A percentile compares a stretch with the other conserved stretches of the same genome.
phyloP scores from a whole-genome alignment of 2,797 vertebrate species.

The Semotilus atromaculatus region DNA sequence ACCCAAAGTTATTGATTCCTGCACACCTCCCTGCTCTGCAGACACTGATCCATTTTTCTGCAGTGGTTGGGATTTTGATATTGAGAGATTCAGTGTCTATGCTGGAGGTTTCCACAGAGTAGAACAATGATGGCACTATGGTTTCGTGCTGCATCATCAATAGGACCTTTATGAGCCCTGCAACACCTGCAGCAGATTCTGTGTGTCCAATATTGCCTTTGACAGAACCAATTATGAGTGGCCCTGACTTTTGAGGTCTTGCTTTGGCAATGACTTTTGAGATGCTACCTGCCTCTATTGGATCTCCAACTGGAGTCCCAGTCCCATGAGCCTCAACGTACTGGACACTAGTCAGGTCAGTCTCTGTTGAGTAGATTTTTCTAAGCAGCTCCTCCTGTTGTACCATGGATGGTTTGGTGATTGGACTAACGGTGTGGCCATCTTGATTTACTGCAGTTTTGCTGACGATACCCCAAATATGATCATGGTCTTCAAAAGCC shows the following conservation, averaged over 20 bases:
- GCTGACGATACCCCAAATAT: slow-evolving; percentile 86
- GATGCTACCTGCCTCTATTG: slow-evolving; percentile 81
- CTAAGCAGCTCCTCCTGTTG: slow-evolving; percentile 85
- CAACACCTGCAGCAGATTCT: slow-evolving; percentile 87
- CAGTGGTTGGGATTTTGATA: slow-evolving; percentile 72
- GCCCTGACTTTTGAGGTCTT: slow-evolving; percentile 64
- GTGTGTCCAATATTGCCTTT: slow-evolving; percentile 91
- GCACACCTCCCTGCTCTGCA: slow-evolving; percentile 72
- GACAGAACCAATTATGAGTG: slow-evolving; percentile 83
- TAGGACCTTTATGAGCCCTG: slow-evolving; percentile 88
- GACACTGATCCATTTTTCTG: slow-evolving; percentile 78
- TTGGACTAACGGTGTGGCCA: slow-evolving; percentile 79
- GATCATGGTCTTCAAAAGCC: slow-evolving; percentile 82
- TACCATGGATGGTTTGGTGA: slow-evolving; percentile 85
- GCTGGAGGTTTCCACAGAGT: slow-evolving; percentile 74
- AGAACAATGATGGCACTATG: slow-evolving; percentile 85
- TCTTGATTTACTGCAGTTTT: slow-evolving; percentile 87
- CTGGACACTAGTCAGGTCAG: slow-evolving; percentile 78
- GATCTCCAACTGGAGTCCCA: slow-evolving; percentile 85
- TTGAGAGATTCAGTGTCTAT: slow-evolving; percentile 78
- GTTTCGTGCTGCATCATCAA: slow-evolving; percentile 89
- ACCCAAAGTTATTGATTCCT: slow-evolving; percentile 88
- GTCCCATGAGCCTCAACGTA: slow-evolving; percentile 90
- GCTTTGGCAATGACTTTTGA: slow-evolving; percentile 78
- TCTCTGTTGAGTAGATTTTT: slow-evolving; percentile 76